Conservation (phyloP, 2,888 invertebrate species). For the Megaustenia siamemsis region DNA sequence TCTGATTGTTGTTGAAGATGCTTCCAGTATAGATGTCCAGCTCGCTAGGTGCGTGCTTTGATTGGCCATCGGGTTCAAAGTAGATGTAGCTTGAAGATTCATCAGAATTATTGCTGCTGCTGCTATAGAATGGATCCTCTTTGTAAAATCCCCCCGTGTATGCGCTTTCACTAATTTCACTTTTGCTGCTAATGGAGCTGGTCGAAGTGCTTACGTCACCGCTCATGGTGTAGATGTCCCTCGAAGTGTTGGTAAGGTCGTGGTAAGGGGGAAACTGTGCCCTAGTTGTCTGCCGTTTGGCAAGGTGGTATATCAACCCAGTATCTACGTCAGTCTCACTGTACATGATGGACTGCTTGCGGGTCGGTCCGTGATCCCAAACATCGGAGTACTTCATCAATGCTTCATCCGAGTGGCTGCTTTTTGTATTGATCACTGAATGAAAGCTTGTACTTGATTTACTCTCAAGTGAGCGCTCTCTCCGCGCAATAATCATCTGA, state of each 20-base stretch:
- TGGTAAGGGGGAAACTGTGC: conserved; percentile 33
- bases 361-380: not conserved
- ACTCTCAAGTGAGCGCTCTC: conserved; percentile 42
- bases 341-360: conserved; percentile 10
- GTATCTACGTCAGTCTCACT: conserved; percentile 48
- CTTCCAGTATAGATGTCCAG: conserved; percentile 45
- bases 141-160: conserved; percentile 49
- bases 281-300: conserved; percentile 37
- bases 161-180: conserved; percentile 24
- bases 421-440: conserved; percentile 1
- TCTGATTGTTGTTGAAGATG: conserved; percentile 44
- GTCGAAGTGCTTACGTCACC: conserved; percentile 43
- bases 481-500: not conserved
- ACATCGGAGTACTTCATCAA: conserved; percentile 9
- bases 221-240: conserved; percentile 43
- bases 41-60: conserved; percentile 36
- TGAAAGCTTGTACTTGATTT: conserved; percentile 45
- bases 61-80: conserved; percentile 22
- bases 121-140: conserved; percentile 37
- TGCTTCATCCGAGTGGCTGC: conserved; percentile 42
- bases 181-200: conserved; percentile 42
- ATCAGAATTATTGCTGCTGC: conserved; percentile 23
- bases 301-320: conserved; percentile 41
- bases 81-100: conserved; percentile 13
- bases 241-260: conserved; percentile 27